phyloP scores from a whole-genome alignment of 2,888 invertebrate species.

The Eupithecia subumbrata region DNA sequence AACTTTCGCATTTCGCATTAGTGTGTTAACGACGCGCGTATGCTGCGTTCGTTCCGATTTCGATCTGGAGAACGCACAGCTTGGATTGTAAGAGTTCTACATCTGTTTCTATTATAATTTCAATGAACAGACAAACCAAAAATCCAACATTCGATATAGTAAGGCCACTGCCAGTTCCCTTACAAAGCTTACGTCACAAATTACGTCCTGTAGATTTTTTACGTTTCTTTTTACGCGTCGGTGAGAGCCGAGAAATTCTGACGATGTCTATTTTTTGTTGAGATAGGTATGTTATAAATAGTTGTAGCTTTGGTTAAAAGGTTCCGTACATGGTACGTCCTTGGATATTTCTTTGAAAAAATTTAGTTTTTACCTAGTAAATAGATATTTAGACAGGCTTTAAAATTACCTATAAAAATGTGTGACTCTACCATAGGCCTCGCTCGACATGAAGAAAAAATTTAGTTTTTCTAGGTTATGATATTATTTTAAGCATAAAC shows the following conservation, averaged over 20 bases:
- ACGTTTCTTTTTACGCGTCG: constrained; percentile 28
- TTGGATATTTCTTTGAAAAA: neutral
- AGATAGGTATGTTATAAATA: constrained; percentile 18
- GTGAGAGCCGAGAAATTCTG: constrained; percentile 40
- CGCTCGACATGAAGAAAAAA: no score
- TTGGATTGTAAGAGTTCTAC: no score
- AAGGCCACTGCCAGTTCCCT: constrained; percentile 9
- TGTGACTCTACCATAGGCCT: neutral
- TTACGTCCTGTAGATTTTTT: constrained; percentile 14
- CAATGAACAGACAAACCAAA: neutral
- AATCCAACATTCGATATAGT: neutral
- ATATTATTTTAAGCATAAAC: no score
- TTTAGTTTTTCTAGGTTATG: no score
- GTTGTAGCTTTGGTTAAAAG: constrained; percentile 16
- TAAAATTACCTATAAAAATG: neutral
- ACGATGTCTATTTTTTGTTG: constrained; percentile 23
- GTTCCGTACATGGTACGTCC: constrained; percentile 33
- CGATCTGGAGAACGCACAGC: no score
- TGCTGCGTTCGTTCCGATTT: no score
- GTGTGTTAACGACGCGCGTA: no score
- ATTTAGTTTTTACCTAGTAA: neutral
- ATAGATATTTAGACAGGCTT: neutral
- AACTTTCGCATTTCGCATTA: no score
- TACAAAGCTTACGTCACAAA: constrained; percentile 31
- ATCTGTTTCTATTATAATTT: neutral